phyloP scores from a whole-genome alignment of 2,113 vertebrate genomes.

The Platysternon megacephalum region DNA sequence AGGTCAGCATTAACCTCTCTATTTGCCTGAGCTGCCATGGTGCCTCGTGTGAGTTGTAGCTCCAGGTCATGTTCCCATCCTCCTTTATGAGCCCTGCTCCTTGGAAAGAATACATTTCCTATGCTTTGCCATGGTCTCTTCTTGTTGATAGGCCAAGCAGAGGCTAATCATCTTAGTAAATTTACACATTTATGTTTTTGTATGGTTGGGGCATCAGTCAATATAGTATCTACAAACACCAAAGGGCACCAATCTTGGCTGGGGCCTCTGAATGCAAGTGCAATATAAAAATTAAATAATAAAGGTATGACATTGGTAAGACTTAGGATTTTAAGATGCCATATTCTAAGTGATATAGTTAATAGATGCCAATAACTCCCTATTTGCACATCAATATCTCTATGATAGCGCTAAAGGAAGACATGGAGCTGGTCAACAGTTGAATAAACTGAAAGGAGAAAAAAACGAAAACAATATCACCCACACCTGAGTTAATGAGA shows the following conservation, averaged over 20 bases:
- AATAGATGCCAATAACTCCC: too few relatives aligned
- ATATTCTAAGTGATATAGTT: not conserved
- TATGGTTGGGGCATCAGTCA: not conserved
- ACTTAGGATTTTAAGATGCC: not conserved
- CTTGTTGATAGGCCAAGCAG: not conserved
- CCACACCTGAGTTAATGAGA: not conserved
- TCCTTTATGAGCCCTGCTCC: not conserved
- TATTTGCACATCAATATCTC: too few relatives aligned
- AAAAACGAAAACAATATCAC: not conserved
- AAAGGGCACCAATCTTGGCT: not conserved
- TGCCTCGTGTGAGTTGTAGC: not conserved
- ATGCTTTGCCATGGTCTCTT: too few relatives aligned
- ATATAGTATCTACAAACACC: not conserved
- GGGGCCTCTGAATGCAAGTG: not conserved
- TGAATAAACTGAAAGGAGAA: not conserved
- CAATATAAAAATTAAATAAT: not conserved
- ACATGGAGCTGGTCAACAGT: not conserved
- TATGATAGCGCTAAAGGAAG: not conserved
- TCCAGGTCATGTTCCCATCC: not conserved
- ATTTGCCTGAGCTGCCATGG: not conserved
- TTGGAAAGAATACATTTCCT: not conserved
- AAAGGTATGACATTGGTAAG: not conserved
- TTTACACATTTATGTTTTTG: not conserved
- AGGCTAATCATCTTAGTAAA: not conserved
- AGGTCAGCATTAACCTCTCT: not conserved